These are phyloP conservation scores for Pristiophorus japonicus DNA, from an alignment of 2,113 vertebrate species.

Conservation along the genomic window DNA sequence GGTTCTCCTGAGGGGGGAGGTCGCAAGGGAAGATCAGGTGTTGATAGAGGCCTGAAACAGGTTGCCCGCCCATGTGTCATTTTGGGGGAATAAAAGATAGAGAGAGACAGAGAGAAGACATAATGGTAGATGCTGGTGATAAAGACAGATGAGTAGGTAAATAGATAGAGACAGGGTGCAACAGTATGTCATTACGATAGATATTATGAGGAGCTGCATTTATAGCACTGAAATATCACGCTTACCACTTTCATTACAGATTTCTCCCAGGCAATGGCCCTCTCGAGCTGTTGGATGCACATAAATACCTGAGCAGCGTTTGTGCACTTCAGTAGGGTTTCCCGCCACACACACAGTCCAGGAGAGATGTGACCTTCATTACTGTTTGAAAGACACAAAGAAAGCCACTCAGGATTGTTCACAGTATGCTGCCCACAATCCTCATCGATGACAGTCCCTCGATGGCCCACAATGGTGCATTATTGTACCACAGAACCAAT, in stretches of 20 bases:
- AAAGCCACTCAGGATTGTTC: background rate
- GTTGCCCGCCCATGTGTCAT: background rate
- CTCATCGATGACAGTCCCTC: too few relatives aligned
- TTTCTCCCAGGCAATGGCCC: slow-evolving; percentile 89
- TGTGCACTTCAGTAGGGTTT: slow-evolving; percentile 79
- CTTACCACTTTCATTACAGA: slow-evolving; percentile 89
- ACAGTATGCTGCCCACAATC: background rate
- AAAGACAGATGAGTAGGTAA: background rate
- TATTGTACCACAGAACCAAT: too few relatives aligned
- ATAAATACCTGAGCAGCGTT: slow-evolving; percentile 82
- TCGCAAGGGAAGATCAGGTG: background rate
- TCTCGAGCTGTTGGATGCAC: slow-evolving; percentile 81
- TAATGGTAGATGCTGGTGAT: background rate
- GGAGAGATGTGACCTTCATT: slow-evolving; percentile 82
- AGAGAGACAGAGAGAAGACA: background rate
- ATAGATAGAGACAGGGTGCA: background rate
- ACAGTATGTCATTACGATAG: background rate
- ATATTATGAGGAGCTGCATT: background rate
- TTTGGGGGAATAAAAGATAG: background rate
- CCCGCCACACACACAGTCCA: slow-evolving; percentile 78
- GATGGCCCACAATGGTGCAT: too few relatives aligned
- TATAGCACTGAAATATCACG: background rate
- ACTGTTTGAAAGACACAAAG: slow-evolving; percentile 48
- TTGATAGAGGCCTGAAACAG: background rate
- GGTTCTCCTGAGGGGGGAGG: background rate